Conservation (phyloP, 2,888 invertebrate genomes). For the Leucophenga montana region DNA sequence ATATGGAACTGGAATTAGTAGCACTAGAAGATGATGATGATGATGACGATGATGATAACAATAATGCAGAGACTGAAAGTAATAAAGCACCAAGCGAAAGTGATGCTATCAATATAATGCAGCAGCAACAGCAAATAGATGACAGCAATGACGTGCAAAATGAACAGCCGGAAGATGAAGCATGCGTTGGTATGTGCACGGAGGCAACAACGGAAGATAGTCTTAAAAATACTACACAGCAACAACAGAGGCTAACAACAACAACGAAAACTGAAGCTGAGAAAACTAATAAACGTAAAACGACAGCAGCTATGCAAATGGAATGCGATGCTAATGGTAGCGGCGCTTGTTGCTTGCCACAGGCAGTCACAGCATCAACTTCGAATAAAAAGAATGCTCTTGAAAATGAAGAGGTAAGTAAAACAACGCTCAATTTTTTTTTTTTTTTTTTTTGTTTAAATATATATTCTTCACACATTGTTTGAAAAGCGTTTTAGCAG, state of each 20-base stretch:
- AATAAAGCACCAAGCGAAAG: conserved; percentile 45
- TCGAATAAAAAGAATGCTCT: conserved; percentile 24
- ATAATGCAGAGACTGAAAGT: conserved; percentile 50
- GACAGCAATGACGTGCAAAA: conserved; percentile 28
- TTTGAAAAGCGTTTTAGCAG: no score
- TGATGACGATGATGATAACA: conserved; percentile 41
- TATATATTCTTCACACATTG: no score
- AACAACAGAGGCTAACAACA: neutral
- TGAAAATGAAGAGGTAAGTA: conserved; percentile 54
- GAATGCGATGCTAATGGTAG: neutral
- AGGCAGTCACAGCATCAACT: neutral
- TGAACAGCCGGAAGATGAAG: conserved; percentile 51
- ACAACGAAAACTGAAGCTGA: conserved; percentile 12
- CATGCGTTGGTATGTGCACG: neutral
- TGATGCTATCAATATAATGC: neutral
- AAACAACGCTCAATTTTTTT: no score
- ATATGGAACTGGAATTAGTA: conserved; percentile 14
- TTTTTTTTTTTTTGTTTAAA: no score
- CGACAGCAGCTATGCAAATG: neutral
- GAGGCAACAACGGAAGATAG: conserved; percentile 3
- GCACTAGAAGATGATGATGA: conserved; percentile 39
- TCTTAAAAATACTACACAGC: no score
- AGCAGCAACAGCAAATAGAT: neutral
- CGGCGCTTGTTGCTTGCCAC: no score
- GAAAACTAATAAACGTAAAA: conserved; percentile 6